Percentiles rank a stretch among this genome's conserved stretches.
Evolutionary conservation across 1,140 invertebrate species (phyloP).

Genomic region (Planococcus citri): DNA sequence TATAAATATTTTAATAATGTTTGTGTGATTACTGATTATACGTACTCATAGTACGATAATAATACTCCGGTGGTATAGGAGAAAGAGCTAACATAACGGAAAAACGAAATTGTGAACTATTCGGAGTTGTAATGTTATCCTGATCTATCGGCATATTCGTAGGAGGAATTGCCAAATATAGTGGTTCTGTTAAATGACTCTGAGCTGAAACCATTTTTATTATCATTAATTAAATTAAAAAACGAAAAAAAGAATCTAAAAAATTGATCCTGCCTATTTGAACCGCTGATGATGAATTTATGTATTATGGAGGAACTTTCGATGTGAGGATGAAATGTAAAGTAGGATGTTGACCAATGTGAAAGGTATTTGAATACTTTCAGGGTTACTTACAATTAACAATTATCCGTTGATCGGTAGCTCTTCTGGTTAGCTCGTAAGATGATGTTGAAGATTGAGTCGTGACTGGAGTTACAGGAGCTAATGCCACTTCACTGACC

Average conservation of each 20-base stretch:
- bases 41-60: slow-evolving; percentile 15
- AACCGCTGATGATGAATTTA: too few species aligned
- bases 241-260: not conserved
- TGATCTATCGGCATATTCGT: slow-evolving; percentile 1
- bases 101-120: slow-evolving; percentile 1
- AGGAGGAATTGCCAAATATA: slow-evolving; percentile 17
- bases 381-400: not conserved
- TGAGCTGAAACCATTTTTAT: not conserved
- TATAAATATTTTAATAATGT: not conserved
- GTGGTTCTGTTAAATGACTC: slow-evolving; percentile 8
- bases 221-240: not conserved
- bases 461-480: not conserved
- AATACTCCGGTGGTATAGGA: slow-evolving; percentile 9
- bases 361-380: too few species aligned
- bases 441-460: not conserved
- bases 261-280: not conserved
- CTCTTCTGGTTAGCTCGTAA: not conserved
- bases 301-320: too few species aligned
- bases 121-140: not conserved
- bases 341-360: too few species aligned
- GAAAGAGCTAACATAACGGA: slow-evolving; percentile 5
- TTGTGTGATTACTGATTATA: not conserved
- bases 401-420: not conserved
- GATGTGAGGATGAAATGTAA: too few species aligned
- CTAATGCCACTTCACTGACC: not conserved